phyloP scores from a whole-genome alignment of 2,797 vertebrate genomes.

The Sebastes cheni region DNA sequence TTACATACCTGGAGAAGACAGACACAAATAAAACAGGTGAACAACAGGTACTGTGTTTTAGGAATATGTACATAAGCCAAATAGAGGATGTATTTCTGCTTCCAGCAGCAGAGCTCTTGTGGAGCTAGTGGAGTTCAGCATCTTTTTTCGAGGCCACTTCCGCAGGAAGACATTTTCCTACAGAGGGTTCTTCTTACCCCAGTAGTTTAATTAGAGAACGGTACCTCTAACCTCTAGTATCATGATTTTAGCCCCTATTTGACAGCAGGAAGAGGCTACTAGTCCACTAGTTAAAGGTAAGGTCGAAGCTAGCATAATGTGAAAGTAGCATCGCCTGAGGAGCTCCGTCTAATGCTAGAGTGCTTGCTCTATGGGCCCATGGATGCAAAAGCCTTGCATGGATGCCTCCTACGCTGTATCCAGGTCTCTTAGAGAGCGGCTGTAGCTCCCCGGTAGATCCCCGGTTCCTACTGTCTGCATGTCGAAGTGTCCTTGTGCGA shows the following conservation, averaged over 20 bases:
- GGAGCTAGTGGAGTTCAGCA: background rate
- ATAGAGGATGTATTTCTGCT: background rate
- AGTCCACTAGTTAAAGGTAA: rapidly evolving
- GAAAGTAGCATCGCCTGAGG: too few species aligned
- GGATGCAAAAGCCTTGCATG: too few species aligned
- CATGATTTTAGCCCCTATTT: too few species aligned
- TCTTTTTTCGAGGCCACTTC: background rate
- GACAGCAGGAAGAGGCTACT: too few species aligned
- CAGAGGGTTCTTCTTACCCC: background rate
- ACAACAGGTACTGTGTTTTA: background rate
- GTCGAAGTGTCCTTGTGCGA: too few species aligned
- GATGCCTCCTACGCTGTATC: too few species aligned
- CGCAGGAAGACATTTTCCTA: background rate
- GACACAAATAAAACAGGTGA: background rate
- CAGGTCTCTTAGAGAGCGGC: too few species aligned
- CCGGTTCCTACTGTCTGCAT: too few species aligned
- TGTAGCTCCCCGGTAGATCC: too few species aligned
- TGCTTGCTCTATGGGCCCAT: too few species aligned
- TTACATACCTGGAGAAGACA: conserved; percentile 89
- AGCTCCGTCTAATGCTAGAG: too few species aligned
- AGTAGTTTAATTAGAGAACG: background rate
- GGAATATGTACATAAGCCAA: background rate
- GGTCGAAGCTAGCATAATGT: too few species aligned
- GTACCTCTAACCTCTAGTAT: background rate
- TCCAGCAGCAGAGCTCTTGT: background rate